Conservation (phyloP, 2,888 invertebrate genomes). For the Drosophila melanosoma region DNA sequence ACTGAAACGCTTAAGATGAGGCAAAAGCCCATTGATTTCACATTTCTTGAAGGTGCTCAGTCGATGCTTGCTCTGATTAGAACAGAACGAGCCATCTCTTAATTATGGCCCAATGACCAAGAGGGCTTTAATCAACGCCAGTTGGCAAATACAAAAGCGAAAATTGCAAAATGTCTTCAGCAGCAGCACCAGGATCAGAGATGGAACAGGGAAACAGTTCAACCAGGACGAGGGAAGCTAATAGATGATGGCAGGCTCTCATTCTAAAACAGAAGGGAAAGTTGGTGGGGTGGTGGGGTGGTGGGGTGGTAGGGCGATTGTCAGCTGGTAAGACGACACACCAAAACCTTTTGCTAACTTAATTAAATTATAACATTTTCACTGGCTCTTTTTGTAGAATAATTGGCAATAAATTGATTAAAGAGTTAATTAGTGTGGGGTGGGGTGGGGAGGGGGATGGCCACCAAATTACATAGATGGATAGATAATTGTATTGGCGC, state of each 20-base stretch:
- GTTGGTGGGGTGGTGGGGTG: conserved; percentile 2
- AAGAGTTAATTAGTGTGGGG: conserved; percentile 74
- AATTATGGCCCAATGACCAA: conserved; percentile 71
- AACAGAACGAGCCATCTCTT: conserved; percentile 58
- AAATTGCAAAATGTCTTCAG: conserved; percentile 61
- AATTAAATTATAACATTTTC: conserved; percentile 79
- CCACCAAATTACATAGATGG: conserved; percentile 21
- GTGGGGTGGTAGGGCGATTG: conserved; percentile 14
- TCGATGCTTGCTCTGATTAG: conserved; percentile 54
- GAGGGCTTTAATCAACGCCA: conserved; percentile 74
- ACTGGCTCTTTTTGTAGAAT: conserved; percentile 75
- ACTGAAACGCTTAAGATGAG: conserved; percentile 2
- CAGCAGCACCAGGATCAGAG: not conserved
- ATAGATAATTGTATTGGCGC: conserved; percentile 72
- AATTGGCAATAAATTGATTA: conserved; percentile 80
- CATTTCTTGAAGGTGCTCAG: conserved; percentile 18
- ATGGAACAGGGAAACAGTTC: not conserved
- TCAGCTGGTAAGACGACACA: conserved; percentile 48
- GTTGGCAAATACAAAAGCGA: conserved; percentile 75
- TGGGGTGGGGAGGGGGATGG: too few relatives aligned
- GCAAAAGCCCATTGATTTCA: conserved; percentile 6
- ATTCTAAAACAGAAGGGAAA: conserved; percentile 12
- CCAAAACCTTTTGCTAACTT: conserved; percentile 77
- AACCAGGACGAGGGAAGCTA: conserved; percentile 7
- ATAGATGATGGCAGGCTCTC: conserved; percentile 18